These are phyloP conservation scores for Dastarcus helophoroides DNA, from an alignment of 2,888 invertebrate genomes.

Conservation along the genomic window DNA sequence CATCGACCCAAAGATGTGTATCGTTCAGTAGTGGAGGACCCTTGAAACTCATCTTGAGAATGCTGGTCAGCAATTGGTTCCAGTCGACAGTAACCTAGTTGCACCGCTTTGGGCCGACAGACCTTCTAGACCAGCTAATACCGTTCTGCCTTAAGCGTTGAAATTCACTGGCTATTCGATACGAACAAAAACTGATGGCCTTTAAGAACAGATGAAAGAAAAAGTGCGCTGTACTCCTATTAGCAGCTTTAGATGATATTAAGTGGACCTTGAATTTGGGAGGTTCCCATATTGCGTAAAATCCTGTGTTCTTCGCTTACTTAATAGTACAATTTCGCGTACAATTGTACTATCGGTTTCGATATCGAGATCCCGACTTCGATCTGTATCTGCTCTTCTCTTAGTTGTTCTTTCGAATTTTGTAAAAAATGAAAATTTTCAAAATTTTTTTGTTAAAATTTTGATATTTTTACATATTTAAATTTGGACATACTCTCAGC, in stretches of 20 bases:
- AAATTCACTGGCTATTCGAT: constrained; percentile 53
- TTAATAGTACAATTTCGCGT: constrained; percentile 50
- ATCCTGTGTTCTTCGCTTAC: constrained; percentile 76
- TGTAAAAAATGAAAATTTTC: no score
- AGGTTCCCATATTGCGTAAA: constrained; percentile 79
- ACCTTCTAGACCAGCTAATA: constrained; percentile 43
- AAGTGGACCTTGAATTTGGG: constrained; percentile 82
- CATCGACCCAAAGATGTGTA: constrained; percentile 64
- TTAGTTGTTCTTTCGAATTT: no score
- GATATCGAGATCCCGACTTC: no score
- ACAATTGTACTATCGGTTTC: no score
- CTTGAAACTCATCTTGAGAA: constrained; percentile 47
- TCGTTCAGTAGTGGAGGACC: constrained; percentile 50
- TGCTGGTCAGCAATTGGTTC: constrained; percentile 52
- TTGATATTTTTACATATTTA: no score
- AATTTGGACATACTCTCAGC: no score
- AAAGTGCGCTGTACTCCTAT: constrained; percentile 52
- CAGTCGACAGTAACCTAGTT: constrained; percentile 56
- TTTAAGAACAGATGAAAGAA: constrained; percentile 55
- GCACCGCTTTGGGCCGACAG: constrained; percentile 59
- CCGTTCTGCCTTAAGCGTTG: constrained; percentile 44
- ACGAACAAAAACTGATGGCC: constrained; percentile 51
- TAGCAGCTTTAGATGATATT: constrained; percentile 75
- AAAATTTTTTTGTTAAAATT: no score
- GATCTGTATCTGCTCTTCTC: no score